These are phyloP conservation scores for Orthosia gothica DNA, from an alignment of 2,888 invertebrate genomes.

Conservation along the genomic window DNA sequence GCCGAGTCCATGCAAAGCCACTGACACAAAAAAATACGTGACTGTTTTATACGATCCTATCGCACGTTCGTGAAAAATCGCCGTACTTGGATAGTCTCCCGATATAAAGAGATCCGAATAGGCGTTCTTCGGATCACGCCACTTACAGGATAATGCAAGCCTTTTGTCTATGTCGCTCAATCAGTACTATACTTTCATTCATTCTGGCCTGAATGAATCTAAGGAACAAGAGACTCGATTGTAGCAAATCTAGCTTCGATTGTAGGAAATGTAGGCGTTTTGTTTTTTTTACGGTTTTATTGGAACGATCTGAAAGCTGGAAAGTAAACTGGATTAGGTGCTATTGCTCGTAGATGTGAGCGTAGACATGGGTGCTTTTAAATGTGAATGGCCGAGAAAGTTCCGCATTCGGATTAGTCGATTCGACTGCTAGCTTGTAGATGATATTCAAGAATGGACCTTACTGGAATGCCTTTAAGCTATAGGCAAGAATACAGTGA, in stretches of 20 bases:
- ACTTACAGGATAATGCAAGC: slow-evolving; percentile 82
- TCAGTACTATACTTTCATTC: slow-evolving; percentile 77
- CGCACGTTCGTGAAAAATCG: slow-evolving; percentile 78
- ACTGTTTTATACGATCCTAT: slow-evolving; percentile 81
- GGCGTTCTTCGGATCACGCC: slow-evolving; percentile 78
- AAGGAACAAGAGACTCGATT: slow-evolving; percentile 71
- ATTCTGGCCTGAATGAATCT: slow-evolving; percentile 73
- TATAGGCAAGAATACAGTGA: neutral
- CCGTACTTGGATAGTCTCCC: slow-evolving; percentile 75
- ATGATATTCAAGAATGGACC: slow-evolving; percentile 36
- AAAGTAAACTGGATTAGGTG: slow-evolving; percentile 59
- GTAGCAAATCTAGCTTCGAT: slow-evolving; percentile 68
- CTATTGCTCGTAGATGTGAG: slow-evolving; percentile 57
- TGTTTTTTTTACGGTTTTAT: slow-evolving; percentile 65
- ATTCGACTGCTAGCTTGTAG: slow-evolving; percentile 31
- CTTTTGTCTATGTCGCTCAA: slow-evolving; percentile 82
- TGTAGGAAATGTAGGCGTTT: slow-evolving; percentile 63
- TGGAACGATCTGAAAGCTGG: slow-evolving; percentile 55
- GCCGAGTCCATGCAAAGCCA: slow-evolving; percentile 76
- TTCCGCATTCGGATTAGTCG: slow-evolving; percentile 52
- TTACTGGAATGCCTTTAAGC: slow-evolving; percentile 14
- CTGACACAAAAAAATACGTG: slow-evolving; percentile 85
- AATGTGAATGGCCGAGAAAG: slow-evolving; percentile 45
- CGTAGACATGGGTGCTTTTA: slow-evolving; percentile 55
- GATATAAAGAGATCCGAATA: slow-evolving; percentile 81